phyloP scores from a whole-genome alignment of 2,797 vertebrate species.

The Hemibagrus guttatus region DNA sequence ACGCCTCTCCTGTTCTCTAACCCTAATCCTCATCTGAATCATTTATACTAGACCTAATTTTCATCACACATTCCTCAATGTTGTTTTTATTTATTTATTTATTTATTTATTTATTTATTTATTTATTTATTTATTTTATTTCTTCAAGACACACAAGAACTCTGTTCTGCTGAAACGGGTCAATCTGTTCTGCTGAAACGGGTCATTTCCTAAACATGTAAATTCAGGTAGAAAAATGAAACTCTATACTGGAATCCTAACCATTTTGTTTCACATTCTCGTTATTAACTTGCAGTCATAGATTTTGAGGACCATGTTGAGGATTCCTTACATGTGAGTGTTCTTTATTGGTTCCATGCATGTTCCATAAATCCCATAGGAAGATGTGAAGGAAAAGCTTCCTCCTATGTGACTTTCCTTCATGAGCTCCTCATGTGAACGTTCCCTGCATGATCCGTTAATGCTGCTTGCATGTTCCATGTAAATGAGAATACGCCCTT shows the following conservation, averaged over 20 bases:
- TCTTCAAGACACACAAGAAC: background rate
- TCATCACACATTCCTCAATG: background rate
- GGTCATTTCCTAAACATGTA: background rate
- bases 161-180: background rate
- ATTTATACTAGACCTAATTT: background rate
- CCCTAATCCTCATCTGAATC: background rate
- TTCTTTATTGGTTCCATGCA: background rate
- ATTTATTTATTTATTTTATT: background rate
- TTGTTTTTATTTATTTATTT: background rate
- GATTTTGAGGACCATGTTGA: constrained; percentile 4
- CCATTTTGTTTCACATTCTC: background rate
- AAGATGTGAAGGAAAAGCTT: background rate
- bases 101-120: background rate
- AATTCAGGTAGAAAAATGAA: background rate
- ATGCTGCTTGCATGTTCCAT: background rate
- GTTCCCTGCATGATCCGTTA: background rate
- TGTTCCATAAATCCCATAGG: background rate
- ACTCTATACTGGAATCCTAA: background rate
- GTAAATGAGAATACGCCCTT: background rate
- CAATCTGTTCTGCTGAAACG: background rate
- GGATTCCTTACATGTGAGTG: constrained; percentile 15
- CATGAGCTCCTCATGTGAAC: background rate
- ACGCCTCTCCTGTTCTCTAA: background rate
- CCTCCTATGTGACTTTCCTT: background rate
- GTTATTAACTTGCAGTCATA: constrained; percentile 11